Evolutionary conservation across 2,888 invertebrate species (phyloP).

Genomic region (Habrosyne pyritoides): DNA sequence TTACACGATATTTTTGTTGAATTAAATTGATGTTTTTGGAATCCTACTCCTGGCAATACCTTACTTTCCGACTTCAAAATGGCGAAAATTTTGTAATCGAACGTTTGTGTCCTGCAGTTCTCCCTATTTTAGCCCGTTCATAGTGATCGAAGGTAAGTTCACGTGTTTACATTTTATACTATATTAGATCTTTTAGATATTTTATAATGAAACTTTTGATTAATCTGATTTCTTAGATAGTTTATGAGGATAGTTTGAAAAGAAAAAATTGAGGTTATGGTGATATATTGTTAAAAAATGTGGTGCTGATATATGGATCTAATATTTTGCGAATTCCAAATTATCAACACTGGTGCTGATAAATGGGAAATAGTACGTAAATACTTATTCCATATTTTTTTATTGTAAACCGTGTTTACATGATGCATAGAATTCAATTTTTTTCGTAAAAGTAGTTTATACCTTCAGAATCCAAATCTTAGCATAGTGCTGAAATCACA

Average conservation of each 20-base stretch:
- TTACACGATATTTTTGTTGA: no score
- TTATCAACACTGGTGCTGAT: conserved; percentile 30
- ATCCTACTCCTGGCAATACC: conserved; percentile 22
- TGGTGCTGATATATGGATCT: conserved; percentile 22
- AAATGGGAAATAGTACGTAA: conserved; percentile 23
- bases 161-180: conserved; percentile 13
- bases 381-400: conserved; percentile 15
- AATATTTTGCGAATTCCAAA: conserved; percentile 27
- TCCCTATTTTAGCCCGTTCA: conserved; percentile 11
- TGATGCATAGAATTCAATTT: conserved; percentile 20
- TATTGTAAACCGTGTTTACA: conserved; percentile 15
- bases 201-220: conserved; percentile 19
- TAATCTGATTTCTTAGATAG: conserved; percentile 11
- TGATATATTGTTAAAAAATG: conserved; percentile 21
- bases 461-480: conserved; percentile 22
- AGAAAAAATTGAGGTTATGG: conserved; percentile 22
- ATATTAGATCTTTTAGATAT: conserved; percentile 4
- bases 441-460: conserved; percentile 16
- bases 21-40: conserved; percentile 24
- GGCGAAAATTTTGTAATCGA: conserved; percentile 16
- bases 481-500: conserved; percentile 22
- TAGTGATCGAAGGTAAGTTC: conserved; percentile 14
- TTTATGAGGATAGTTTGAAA: conserved; percentile 12
- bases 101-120: conserved; percentile 19
- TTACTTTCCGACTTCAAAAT: conserved; percentile 21